These are phyloP conservation scores for Aethes cnicana DNA, from an alignment of 2,888 invertebrate species.

Conservation along the genomic window DNA sequence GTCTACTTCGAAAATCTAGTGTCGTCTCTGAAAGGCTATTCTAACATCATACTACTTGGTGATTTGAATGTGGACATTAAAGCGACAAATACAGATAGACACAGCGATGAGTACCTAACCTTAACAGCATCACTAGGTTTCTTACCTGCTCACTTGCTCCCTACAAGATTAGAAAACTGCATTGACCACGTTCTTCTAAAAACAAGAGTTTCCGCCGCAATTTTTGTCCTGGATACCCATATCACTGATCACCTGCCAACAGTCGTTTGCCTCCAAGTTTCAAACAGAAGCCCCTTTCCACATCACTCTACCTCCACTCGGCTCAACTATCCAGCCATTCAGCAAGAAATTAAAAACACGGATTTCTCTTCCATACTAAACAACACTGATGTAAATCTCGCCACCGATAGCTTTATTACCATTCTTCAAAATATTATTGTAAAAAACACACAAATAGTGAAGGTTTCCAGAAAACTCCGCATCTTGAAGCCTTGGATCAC, in stretches of 20 bases:
- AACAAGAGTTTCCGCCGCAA: constrained; percentile 1
- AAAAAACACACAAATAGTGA: neutral
- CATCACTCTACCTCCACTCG: neutral
- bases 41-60: constrained; percentile 26
- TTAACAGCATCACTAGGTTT: constrained; percentile 26
- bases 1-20: neutral
- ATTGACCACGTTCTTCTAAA: constrained; percentile 33
- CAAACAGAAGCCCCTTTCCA: neutral
- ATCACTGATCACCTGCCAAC: constrained; percentile 33
- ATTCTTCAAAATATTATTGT: neutral
- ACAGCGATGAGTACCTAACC: constrained; percentile 27
- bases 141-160: constrained; percentile 26
- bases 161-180: constrained; percentile 32
- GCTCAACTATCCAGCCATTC: neutral
- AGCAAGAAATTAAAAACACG: neutral
- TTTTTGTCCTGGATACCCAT: constrained; percentile 20
- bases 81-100: neutral
- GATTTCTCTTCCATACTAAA: neutral
- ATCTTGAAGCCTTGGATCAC: constrained; percentile 35
- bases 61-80: constrained; percentile 32
- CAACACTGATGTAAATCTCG: neutral
- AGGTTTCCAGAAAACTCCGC: constrained; percentile 15
- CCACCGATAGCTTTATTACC: neutral
- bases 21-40: neutral
- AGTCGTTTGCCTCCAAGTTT: neutral